Conservation (phyloP, 2,888 invertebrate genomes). For the Portevinia maculata region DNA sequence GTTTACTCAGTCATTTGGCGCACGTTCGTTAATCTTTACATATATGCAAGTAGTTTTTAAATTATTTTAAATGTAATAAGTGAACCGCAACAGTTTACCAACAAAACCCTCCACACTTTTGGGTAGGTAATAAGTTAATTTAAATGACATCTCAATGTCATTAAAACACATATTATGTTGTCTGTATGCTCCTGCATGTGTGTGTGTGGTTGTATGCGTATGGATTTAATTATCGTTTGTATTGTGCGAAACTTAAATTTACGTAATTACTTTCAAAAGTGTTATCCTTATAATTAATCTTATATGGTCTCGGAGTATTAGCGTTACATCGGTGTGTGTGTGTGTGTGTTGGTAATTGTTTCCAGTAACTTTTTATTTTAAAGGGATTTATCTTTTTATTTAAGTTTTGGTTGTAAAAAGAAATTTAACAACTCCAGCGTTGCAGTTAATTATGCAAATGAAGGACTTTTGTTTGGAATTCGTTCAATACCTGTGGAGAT, state of each 20-base stretch:
- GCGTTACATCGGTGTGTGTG: neutral
- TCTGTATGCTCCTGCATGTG: no score
- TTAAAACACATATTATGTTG: constrained; percentile 16
- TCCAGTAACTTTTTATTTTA: neutral
- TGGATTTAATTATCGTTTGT: constrained; percentile 29
- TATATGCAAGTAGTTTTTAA: constrained; percentile 32
- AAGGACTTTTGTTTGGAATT: no score
- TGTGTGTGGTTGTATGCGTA: neutral
- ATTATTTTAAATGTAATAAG: constrained; percentile 46
- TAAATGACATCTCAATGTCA: constrained; percentile 54
- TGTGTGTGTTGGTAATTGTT: neutral
- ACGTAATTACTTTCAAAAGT: constrained; percentile 32
- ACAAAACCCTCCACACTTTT: neutral
- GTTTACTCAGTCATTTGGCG: constrained; percentile 19
- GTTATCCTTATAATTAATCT: constrained; percentile 1
- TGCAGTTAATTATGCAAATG: no score
- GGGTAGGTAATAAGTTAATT: constrained; percentile 36
- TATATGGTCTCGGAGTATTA: neutral
- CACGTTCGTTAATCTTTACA: constrained; percentile 7
- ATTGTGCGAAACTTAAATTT: constrained; percentile 36
- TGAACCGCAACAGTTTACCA: constrained; percentile 11
- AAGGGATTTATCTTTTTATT: neutral
- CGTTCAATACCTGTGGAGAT: no score
- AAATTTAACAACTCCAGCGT: no score
- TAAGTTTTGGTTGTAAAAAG: no score